Conservation (phyloP, 1,140 invertebrate genomes). For the Temnothorax nylanderi region DNA sequence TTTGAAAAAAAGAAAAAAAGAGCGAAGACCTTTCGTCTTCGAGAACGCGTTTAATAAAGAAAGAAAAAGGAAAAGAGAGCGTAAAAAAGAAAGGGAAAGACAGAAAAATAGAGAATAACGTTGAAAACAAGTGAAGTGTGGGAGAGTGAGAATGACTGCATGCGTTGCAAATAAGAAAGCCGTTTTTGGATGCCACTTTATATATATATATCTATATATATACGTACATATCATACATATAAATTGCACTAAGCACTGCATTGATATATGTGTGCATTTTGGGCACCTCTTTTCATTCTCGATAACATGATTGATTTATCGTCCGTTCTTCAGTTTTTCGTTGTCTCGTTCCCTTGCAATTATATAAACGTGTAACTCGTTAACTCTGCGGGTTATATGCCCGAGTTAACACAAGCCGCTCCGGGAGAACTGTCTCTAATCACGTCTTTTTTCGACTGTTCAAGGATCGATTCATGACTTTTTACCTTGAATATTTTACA, state of each 20-base stretch:
- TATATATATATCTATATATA: slow-evolving; percentile 83
- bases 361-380: slow-evolving; percentile 42
- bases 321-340: slow-evolving; percentile 80
- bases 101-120: slow-evolving; percentile 61
- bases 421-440: slow-evolving; percentile 75
- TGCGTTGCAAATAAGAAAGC: slow-evolving; percentile 84
- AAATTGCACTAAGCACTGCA: slow-evolving; percentile 86
- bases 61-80: slow-evolving; percentile 25
- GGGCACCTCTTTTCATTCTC: slow-evolving; percentile 85
- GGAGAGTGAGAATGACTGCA: slow-evolving; percentile 86
- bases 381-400: slow-evolving; percentile 46
- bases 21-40: slow-evolving; percentile 32
- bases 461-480: slow-evolving; percentile 78
- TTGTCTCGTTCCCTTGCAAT: slow-evolving; percentile 75
- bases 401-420: slow-evolving; percentile 63
- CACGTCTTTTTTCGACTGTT: slow-evolving; percentile 81
- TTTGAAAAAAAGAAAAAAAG: slow-evolving; percentile 38
- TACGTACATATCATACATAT: slow-evolving; percentile 84
- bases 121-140: slow-evolving; percentile 79
- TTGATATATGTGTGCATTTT: slow-evolving; percentile 86
- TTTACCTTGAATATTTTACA: slow-evolving; percentile 64
- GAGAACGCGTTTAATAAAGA: slow-evolving; percentile 49
- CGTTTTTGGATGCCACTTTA: slow-evolving; percentile 86
- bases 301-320: slow-evolving; percentile 82
- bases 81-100: slow-evolving; percentile 58